Evolutionary conservation across 2,888 invertebrate genomes (phyloP).

Genomic region (Koerneria pararmatus): DNA sequence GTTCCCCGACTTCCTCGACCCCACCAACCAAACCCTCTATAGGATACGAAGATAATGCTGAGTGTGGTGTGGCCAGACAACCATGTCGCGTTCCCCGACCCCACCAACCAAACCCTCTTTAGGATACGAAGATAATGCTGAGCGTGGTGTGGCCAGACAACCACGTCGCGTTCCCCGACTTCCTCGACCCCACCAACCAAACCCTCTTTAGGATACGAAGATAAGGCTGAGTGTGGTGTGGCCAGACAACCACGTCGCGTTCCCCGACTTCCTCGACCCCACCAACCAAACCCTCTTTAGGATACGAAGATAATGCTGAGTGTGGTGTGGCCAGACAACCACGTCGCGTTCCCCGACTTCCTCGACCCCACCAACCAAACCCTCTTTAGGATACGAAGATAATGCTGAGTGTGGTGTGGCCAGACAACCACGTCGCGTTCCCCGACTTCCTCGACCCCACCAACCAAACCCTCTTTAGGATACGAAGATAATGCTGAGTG

Average conservation of each 20-base stretch:
- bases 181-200: conserved; percentile 44
- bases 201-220: conserved; percentile 40
- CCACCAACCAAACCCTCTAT: conserved; percentile 39
- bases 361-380: conserved; percentile 46
- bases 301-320: conserved; percentile 47
- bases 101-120: conserved; percentile 26
- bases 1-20: conserved; percentile 56
- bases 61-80: conserved; percentile 53
- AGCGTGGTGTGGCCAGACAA: conserved; percentile 53
- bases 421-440: conserved; percentile 52
- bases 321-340: conserved; percentile 51
- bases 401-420: conserved; percentile 52
- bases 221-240: conserved; percentile 49
- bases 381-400: conserved; percentile 36
- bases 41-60: conserved; percentile 52
- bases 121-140: conserved; percentile 45
- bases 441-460: conserved; percentile 55
- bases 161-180: conserved; percentile 56
- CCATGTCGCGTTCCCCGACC: conserved; percentile 55
- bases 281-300: conserved; percentile 26
- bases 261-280: conserved; percentile 55
- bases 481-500: conserved; percentile 47
- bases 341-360: conserved; percentile 57
- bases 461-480: conserved; percentile 22
- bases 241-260: conserved; percentile 53